Conservation (phyloP, 2,888 invertebrate genomes). For the Nymphalis polychloros region DNA sequence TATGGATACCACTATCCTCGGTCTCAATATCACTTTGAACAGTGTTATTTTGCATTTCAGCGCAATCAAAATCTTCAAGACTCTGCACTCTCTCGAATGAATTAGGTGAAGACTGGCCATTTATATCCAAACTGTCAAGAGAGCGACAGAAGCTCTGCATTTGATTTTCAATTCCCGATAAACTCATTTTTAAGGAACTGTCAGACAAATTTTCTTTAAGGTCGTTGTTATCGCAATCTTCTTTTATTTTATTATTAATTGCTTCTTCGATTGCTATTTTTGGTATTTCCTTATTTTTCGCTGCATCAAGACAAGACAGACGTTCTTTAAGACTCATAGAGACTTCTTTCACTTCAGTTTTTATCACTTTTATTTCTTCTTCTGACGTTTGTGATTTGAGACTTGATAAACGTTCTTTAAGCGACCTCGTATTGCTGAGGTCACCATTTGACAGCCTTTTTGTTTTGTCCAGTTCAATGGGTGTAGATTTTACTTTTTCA, state of each 20-base stretch:
- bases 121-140: constrained; percentile 84
- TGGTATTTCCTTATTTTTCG: constrained; percentile 74
- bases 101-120: constrained; percentile 77
- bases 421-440: constrained; percentile 65
- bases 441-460: constrained; percentile 75
- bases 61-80: constrained; percentile 83
- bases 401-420: constrained; percentile 76
- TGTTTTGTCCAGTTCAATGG: constrained; percentile 72
- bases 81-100: constrained; percentile 85
- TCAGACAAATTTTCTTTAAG: constrained; percentile 57
- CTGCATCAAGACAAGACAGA: constrained; percentile 75
- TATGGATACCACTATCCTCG: constrained; percentile 90
- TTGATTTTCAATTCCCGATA: constrained; percentile 77
- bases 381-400: constrained; percentile 73
- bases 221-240: constrained; percentile 51
- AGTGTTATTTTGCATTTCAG: constrained; percentile 82
- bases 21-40: constrained; percentile 85
- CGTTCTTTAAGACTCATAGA: constrained; percentile 80
- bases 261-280: constrained; percentile 71
- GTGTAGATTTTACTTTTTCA: constrained; percentile 79
- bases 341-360: constrained; percentile 75
- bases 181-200: constrained; percentile 63
- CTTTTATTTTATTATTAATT: constrained; percentile 51
- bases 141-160: constrained; percentile 84
- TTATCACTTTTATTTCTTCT: constrained; percentile 64